Evolutionary conservation across 2,797 vertebrate species (phyloP).

Genomic region (Pseudotriccus pelzelni): DNA sequence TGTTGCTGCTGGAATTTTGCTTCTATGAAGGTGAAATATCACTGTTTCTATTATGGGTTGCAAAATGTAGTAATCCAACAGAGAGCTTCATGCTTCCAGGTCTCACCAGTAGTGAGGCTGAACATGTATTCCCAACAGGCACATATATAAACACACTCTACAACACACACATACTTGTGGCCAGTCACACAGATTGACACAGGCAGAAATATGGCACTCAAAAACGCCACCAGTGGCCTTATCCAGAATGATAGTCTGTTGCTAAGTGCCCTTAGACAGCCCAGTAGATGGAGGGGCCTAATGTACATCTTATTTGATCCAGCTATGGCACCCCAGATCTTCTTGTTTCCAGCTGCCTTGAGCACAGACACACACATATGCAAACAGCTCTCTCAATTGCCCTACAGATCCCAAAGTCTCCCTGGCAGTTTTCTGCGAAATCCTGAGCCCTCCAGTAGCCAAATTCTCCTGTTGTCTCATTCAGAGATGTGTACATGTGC

Average conservation of each 20-base stretch:
- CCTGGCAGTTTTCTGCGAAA: neutral
- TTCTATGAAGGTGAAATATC: neutral
- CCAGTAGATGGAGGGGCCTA: neutral
- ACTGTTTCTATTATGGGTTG: neutral
- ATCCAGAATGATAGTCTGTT: neutral
- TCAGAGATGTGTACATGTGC: neutral
- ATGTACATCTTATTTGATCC: neutral
- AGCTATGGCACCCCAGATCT: neutral
- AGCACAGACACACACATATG: neutral
- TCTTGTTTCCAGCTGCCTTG: neutral
- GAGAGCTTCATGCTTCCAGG: neutral
- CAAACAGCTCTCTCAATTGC: neutral
- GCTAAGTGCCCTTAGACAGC: neutral
- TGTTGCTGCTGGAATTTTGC: neutral
- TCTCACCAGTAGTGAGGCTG: neutral
- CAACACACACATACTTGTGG: neutral
- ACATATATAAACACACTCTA: neutral
- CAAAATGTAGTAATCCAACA: neutral
- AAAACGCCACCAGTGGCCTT: neutral
- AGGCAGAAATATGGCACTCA: neutral
- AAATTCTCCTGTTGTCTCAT: neutral
- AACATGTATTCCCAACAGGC: neutral
- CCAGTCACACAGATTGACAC: neutral
- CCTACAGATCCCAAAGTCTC: neutral
- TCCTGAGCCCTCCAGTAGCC: neutral